These are phyloP conservation scores for Capitulum mitella DNA, from an alignment of 2,888 invertebrate species.

Conservation along the genomic window DNA sequence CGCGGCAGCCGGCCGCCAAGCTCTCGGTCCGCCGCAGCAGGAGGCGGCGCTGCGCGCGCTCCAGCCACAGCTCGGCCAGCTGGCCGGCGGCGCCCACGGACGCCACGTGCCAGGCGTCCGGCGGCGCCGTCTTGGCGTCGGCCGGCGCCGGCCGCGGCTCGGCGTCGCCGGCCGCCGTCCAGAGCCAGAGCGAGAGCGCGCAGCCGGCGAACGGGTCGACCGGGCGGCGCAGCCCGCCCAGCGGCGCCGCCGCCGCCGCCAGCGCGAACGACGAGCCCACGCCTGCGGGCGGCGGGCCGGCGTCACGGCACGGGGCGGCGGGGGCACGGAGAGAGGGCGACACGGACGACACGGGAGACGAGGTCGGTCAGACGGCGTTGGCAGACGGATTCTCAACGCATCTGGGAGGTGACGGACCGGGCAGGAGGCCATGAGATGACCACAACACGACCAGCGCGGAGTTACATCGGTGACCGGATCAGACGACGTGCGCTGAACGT, in stretches of 20 bases:
- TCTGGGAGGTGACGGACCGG: too few relatives aligned
- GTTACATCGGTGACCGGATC: too few relatives aligned
- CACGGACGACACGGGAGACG: too few relatives aligned
- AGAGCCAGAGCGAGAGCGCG: neutral
- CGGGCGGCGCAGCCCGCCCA: neutral
- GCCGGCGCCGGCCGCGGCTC: neutral
- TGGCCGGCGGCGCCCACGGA: conserved; percentile 7
- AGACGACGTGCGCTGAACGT: too few relatives aligned
- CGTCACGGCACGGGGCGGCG: neutral
- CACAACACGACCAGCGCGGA: too few relatives aligned
- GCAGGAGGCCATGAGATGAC: too few relatives aligned
- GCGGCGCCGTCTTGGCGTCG: neutral
- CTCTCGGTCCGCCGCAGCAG: neutral
- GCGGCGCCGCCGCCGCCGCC: neutral
- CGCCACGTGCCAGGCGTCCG: neutral
- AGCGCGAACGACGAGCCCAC: neutral
- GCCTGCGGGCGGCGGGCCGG: neutral
- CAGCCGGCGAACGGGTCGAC: conserved; percentile 23
- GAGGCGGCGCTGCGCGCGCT: neutral
- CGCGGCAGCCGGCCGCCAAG: neutral
- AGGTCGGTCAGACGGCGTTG: too few relatives aligned
- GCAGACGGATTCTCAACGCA: too few relatives aligned
- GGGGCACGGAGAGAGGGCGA: too few relatives aligned
- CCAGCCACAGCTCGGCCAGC: conserved; percentile 7
- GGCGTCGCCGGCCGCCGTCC: neutral